Conservation (phyloP, 2,797 vertebrate species). For the Lithobates pipiens region DNA sequence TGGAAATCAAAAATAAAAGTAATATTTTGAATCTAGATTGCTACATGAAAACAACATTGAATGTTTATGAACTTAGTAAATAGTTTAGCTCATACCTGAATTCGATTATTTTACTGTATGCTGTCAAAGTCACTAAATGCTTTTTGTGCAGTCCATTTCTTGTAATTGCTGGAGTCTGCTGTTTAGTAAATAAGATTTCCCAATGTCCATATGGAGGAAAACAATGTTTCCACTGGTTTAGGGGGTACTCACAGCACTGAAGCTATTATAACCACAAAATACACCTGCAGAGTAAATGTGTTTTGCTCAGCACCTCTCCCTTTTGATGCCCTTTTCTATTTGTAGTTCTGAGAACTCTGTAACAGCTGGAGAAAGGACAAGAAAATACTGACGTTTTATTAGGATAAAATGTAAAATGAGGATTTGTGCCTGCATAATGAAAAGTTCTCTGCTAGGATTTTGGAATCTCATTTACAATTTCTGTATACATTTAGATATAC, state of each 20-base stretch:
- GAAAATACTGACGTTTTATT: constrained; percentile 6
- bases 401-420: background rate
- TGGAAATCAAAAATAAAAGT: too few relatives aligned
- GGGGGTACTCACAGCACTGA: constrained; percentile 36
- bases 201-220: constrained; percentile 16
- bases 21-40: too few relatives aligned
- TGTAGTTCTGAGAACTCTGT: background rate
- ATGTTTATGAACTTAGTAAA: background rate
- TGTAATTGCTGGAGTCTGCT: constrained; percentile 30
- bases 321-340: constrained; percentile 30
- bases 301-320: constrained; percentile 24
- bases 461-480: too few relatives aligned
- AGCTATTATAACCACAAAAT: constrained; percentile 36
- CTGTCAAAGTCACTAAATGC: constrained; percentile 1
- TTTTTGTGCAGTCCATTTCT: constrained; percentile 30
- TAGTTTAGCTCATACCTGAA: constrained; percentile 11
- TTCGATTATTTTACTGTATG: constrained; percentile 7
- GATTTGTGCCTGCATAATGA: background rate
- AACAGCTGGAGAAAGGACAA: constrained; percentile 1
- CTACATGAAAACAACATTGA: too few relatives aligned
- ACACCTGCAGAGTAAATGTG: constrained; percentile 49
- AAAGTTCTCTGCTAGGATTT: too few relatives aligned
- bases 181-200: constrained; percentile 47
- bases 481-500: too few relatives aligned
- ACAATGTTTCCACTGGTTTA: constrained; percentile 36